Evolutionary conservation across 2,113 vertebrate species (phyloP), one percentile per base, ranked within the genome.

Genomic region (Rhinogobius similis): DNA sequence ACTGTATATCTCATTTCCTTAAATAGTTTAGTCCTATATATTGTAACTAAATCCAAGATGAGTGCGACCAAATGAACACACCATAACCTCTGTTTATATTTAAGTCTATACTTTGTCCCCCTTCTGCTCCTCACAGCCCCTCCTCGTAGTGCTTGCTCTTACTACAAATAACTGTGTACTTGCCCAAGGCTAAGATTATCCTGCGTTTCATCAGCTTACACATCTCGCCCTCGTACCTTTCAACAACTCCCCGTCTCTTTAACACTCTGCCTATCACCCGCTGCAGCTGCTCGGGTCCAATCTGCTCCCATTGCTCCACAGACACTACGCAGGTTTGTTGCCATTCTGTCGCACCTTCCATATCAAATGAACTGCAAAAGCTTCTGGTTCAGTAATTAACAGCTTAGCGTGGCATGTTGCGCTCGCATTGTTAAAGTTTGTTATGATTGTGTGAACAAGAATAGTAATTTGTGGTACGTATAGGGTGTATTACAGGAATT

Each of bases 151-250:
- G 44, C 75, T 56, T 70, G 36, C 58, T 65, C 64, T 50, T 32
- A 58, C 56, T 73, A 46, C 70, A 78, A 67, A 78, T 79, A 72
- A 46, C 53, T 65, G 44, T 75, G 61, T 38, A 73, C 68, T 72
- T 39, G 81, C 86, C 79, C 64, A 18, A 53, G 81, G 82, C 81
- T 80, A 66, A 80, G 86, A 80, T 90, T 82, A 84, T 82, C 79
- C 73, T 68, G 72, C 52, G 58, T 76, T 86, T 90, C 76, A 86
- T 85, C 77, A 84, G 77, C 73, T 83, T 76, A 59, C 70, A 83
- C 70, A 75, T 77, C 82, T 72, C 72, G 55, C 70, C 72, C 78
- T 68, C 81, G 61, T 68, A 74, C 84, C 59, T 77, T 78, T 87
- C 82, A 86, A 70, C 86, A 83, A 76, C 73, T 78, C 62, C 75